Evolutionary conservation across 2,113 vertebrate species (phyloP).

Genomic region (Merops nubicus): DNA sequence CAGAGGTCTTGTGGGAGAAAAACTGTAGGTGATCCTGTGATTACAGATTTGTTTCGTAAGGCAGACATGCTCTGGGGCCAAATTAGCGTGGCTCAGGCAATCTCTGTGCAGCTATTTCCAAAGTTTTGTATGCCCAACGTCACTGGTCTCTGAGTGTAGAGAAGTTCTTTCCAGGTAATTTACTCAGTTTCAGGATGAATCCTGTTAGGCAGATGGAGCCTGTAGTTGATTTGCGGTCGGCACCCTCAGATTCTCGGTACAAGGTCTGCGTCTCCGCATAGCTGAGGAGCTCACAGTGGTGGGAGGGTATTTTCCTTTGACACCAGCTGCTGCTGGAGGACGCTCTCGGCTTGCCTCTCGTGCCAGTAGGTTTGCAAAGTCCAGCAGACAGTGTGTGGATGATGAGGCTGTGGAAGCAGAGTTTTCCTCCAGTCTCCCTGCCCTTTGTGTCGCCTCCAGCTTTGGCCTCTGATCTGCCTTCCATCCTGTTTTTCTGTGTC

Average conservation of each 20-base stretch:
- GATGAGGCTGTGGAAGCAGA: neutral
- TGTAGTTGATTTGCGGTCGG: neutral
- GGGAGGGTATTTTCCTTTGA: neutral
- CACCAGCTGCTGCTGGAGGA: neutral
- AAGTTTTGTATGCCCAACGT: neutral
- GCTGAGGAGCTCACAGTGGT: neutral
- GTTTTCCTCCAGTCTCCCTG: neutral
- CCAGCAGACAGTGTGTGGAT: neutral
- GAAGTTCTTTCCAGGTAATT: conserved; percentile 1
- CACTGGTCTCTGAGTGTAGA: neutral
- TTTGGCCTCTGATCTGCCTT: conserved; percentile 29
- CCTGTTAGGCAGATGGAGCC: neutral
- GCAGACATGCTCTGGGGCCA: neutral
- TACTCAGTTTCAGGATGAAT: neutral
- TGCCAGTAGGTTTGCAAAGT: neutral
- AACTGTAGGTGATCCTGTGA: neutral
- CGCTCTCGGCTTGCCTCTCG: rapidly evolving
- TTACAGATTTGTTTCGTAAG: neutral
- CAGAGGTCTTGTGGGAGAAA: conserved; percentile 28
- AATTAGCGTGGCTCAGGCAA: neutral
- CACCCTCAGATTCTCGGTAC: neutral
- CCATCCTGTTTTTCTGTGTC: conserved; percentile 39
- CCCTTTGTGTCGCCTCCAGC: neutral
- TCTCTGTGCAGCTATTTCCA: neutral
- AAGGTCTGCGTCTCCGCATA: neutral